A percentile compares a stretch with the other conserved stretches of the same genome.
Conservation (phyloP, 2,113 vertebrate genomes). For the Phoxinus phoxinus region DNA sequence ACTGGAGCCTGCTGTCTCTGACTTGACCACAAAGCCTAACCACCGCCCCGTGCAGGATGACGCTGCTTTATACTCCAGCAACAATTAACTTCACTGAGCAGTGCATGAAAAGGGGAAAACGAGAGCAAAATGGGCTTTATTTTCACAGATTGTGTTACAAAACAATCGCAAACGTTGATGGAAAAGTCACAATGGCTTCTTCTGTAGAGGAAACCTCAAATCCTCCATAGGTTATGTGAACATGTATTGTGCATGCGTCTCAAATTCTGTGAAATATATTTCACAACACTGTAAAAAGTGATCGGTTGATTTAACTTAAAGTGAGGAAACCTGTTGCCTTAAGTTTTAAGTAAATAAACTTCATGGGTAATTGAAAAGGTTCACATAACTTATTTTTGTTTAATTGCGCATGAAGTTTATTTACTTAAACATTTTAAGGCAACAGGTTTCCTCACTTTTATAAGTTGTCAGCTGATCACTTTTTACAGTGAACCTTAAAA, state of each 20-base stretch:
- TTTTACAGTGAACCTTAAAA: not conserved
- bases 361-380: too few species aligned
- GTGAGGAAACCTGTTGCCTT: too few species aligned
- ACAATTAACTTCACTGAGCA: conserved; percentile 33
- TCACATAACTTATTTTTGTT: too few species aligned
- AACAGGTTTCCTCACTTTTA: too few species aligned
- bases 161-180: conserved; percentile 30
- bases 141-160: conserved; percentile 33
- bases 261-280: conserved; percentile 8
- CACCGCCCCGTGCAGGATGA: conserved; percentile 46
- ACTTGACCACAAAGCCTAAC: conserved; percentile 54
- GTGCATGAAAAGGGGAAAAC: conserved; percentile 31
- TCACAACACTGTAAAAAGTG: not conserved
- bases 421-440: too few species aligned
- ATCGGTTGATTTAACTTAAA: too few species aligned
- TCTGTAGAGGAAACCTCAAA: conserved; percentile 33
- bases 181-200: conserved; percentile 17
- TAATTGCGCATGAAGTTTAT: too few species aligned
- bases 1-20: conserved; percentile 52
- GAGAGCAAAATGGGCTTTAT: conserved; percentile 16
- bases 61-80: conserved; percentile 22
- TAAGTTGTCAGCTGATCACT: too few species aligned
- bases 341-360: too few species aligned
- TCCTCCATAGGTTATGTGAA: not conserved
- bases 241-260: conserved; percentile 13